Evolutionary conservation across 2,113 vertebrate species (phyloP), one percentile per base, ranked within the genome.

Genomic region (Chaetodon auriga): DNA sequence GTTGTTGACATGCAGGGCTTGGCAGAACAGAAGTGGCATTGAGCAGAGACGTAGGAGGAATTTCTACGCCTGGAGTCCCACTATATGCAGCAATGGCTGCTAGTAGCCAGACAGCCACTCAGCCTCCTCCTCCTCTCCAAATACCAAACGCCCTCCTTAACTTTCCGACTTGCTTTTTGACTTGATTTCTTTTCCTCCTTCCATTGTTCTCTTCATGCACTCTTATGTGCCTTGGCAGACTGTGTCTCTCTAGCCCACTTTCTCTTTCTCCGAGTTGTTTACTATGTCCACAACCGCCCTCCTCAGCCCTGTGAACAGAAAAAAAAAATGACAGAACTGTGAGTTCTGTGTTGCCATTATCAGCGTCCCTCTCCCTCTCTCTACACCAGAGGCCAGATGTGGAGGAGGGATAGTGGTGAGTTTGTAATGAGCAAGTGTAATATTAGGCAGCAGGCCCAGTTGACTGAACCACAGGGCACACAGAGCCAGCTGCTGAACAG

Each of bases 21-120:
- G 41, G 75, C 72, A 88, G 94, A 95, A 95, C 94, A 95, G 90
- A 94, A 90, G 93, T 90, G 86, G 90, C 90, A 95, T 95, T 95
- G 90, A 95, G 86, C 81, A 73, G 86, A 81, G 72, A 61, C 15
- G 90, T 88, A 86, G 92, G 92, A 92, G 94, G 94, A 94, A 94
- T 94, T 92, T 92, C 84, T 94, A 83, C 83, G 86, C 92, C 92
- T 83, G 74, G 71, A 89, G 82, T 91, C 89, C 87, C 82, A 88
- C 89, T 85, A 81, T 72, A 45, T 13, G 35, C 81, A n/a, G 82
- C 71, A 38, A 81, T 72, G 86, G 80, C 80, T 81, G 76, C 77
- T 72, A 51, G 80, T 75, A 78, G 80, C 85, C 83, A 85, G 80
- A 68, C 81, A 36, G 76, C 69, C 60, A 63, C 69, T 79, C 87